Evolutionary conservation across 35 echinoderm and acorn worm genomes (phyloP).

Genomic region (Apostichopus californicus): DNA sequence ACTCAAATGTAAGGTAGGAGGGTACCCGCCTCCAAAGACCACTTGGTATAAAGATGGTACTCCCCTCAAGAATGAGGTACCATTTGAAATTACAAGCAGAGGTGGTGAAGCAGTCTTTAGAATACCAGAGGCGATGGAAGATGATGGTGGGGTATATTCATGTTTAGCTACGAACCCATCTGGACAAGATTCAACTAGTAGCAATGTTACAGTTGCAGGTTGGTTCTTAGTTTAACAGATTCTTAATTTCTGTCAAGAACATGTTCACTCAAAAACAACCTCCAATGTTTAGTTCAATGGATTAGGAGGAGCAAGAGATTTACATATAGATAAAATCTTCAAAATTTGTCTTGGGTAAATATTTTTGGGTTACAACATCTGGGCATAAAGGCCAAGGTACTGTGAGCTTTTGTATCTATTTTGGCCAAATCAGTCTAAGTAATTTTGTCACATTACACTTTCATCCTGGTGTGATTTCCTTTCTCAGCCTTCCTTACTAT

Average conservation of each 20-base stretch:
- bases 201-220: conserved; percentile 64
- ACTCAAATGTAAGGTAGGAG: conserved; percentile 62
- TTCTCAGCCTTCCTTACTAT: too few species aligned
- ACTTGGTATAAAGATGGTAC: conserved; percentile 67
- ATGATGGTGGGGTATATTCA: conserved; percentile 65
- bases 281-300: background rate
- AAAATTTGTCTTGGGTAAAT: background rate
- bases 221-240: background rate
- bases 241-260: background rate
- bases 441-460: too few species aligned
- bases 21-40: conserved; percentile 52
- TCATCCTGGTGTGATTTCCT: too few species aligned
- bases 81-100: conserved; percentile 56
- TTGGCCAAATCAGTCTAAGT: background rate
- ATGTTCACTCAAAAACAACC: background rate
- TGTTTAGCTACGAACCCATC: conserved; percentile 66
- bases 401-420: background rate
- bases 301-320: background rate
- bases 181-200: conserved; percentile 59
- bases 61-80: conserved; percentile 54
- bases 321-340: background rate
- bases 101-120: conserved; percentile 35
- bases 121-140: conserved; percentile 55
- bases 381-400: background rate
- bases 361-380: background rate